phyloP scores from a whole-genome alignment of 2,888 invertebrate species.

The Campopleginae sp. region DNA sequence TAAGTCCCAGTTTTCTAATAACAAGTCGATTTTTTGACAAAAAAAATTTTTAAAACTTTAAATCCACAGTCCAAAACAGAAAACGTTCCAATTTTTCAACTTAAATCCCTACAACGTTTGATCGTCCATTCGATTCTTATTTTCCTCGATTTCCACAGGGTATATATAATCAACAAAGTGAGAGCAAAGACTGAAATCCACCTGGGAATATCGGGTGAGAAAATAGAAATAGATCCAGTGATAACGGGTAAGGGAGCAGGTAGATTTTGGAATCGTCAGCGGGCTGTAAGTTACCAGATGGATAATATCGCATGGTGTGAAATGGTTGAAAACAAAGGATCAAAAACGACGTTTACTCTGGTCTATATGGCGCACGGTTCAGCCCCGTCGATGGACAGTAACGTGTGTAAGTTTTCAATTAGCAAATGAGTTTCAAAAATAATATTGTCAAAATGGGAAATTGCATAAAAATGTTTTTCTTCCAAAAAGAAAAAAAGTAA shows the following conservation, averaged over 20 bases:
- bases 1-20: too few relatives aligned
- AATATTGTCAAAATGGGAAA: not conserved
- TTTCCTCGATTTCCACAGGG: conserved; percentile 85
- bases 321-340: conserved; percentile 90
- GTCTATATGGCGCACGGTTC: conserved; percentile 86
- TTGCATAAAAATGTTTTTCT: not conserved
- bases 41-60: too few relatives aligned
- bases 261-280: conserved; percentile 87
- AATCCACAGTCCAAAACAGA: too few relatives aligned
- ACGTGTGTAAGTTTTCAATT: conserved; percentile 71
- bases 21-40: too few relatives aligned
- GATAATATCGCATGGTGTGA: conserved; percentile 96
- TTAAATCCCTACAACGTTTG: not conserved
- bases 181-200: conserved; percentile 93
- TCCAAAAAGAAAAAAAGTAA: conserved; percentile 32
- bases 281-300: conserved; percentile 93
- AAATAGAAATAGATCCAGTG: conserved; percentile 95
- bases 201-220: conserved; percentile 94
- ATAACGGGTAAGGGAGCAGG: conserved; percentile 82
- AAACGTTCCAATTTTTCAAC: not conserved
- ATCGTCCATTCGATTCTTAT: not conserved
- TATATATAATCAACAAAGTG: conserved; percentile 92
- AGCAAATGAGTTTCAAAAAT: not conserved
- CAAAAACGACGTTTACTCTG: conserved; percentile 90
- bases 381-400: conserved; percentile 71